A percentile compares a stretch with the other conserved stretches of the same genome.
Conservation (phyloP, 2,888 invertebrate species). For the Zaprionus lineosus region DNA sequence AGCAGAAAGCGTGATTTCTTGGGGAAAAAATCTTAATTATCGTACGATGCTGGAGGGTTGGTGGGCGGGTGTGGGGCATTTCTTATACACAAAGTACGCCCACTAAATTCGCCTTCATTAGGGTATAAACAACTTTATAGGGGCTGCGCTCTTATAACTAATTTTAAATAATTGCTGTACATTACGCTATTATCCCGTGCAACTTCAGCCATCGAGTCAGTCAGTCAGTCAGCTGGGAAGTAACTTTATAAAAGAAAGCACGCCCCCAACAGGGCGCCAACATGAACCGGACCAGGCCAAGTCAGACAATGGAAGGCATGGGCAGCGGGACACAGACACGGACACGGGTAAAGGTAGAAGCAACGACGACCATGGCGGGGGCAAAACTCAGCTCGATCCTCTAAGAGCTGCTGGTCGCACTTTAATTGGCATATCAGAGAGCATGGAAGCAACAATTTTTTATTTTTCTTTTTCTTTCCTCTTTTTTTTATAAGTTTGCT, state of each 20-base stretch:
- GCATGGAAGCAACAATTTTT: slow-evolving; percentile 49
- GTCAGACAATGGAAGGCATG: no score
- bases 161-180: slow-evolving; percentile 68
- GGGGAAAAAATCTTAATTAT: no score
- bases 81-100: no score
- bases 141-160: slow-evolving; percentile 50
- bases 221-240: slow-evolving; percentile 19
- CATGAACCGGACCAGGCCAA: neutral
- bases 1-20: no score
- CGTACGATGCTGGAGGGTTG: no score
- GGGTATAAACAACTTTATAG: slow-evolving; percentile 17
- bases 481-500: slow-evolving; percentile 62
- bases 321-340: no score
- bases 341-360: no score
- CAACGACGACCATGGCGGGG: neutral
- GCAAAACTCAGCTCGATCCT: neutral
- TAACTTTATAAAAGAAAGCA: slow-evolving; percentile 40
- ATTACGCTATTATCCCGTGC: slow-evolving; percentile 56
- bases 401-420: slow-evolving; percentile 58
- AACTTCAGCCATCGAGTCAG: no score
- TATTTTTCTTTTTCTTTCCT: slow-evolving; percentile 9
- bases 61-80: no score
- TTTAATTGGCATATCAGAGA: slow-evolving; percentile 73
- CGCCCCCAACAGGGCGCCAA: slow-evolving; percentile 47
- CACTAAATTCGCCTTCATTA: no score